phyloP scores from a whole-genome alignment of 2,113 vertebrate genomes.

The Ranitomeya imitator region DNA sequence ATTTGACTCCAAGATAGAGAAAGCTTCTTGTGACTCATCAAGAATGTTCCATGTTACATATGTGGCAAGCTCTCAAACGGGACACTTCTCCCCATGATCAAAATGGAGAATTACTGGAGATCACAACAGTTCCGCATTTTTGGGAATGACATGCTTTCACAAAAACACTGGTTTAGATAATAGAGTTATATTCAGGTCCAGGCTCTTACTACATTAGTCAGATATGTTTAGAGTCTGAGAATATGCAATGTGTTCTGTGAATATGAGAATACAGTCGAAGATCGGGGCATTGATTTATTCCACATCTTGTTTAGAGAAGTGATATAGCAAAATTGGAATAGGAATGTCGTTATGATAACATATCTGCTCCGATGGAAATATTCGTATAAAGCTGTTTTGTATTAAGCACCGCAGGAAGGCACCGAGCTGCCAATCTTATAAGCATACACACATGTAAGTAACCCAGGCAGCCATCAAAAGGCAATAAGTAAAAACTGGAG shows the following conservation, averaged over 20 bases:
- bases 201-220: no score
- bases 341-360: constrained; percentile 44
- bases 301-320: constrained; percentile 19
- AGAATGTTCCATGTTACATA: no score
- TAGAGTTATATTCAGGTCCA: no score
- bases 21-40: no score
- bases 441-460: constrained; percentile 6
- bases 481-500: background rate
- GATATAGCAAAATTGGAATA: constrained; percentile 7
- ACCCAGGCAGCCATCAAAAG: background rate
- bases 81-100: no score
- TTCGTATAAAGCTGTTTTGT: constrained; percentile 50
- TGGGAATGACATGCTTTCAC: no score
- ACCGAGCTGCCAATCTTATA: constrained; percentile 29
- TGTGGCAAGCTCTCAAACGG: no score
- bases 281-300: constrained; percentile 9
- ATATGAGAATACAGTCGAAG: background rate
- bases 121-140: no score
- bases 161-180: no score
- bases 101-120: no score
- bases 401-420: constrained; percentile 43
- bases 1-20: no score
- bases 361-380: constrained; percentile 29
- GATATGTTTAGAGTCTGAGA: background rate
- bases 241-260: background rate